Percentiles rank a stretch among this genome's conserved stretches.
Conservation (phyloP, 1,140 invertebrate genomes). For the Melipona quadrifasciata region DNA sequence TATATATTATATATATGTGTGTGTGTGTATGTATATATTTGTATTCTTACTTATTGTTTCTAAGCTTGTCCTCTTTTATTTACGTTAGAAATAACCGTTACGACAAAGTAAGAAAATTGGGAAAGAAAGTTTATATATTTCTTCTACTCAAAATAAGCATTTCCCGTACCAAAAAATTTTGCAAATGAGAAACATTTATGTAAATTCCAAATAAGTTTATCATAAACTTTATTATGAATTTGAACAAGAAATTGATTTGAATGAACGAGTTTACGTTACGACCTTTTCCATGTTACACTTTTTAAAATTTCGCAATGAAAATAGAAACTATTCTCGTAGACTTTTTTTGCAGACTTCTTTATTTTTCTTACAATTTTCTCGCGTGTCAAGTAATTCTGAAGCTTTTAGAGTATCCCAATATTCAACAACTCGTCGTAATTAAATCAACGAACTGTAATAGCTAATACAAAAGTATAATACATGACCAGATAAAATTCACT, state of each 20-base stretch:
- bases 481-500: not conserved
- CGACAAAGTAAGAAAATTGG: no score
- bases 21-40: no score
- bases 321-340: not conserved
- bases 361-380: not conserved
- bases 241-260: no score
- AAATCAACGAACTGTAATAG: not conserved
- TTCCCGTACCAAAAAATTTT: not conserved
- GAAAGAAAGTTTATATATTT: not conserved
- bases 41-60: no score
- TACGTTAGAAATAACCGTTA: no score
- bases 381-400: not conserved
- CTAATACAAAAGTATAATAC: not conserved
- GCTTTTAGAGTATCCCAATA: not conserved
- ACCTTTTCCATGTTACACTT: no score
- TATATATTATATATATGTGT: no score
- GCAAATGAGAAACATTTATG: not conserved
- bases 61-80: no score
- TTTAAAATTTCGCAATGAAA: not conserved
- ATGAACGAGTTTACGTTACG: no score
- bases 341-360: not conserved
- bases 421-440: not conserved
- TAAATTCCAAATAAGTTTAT: not conserved
- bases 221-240: not conserved
- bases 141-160: not conserved